Evolutionary conservation across 2,113 vertebrate genomes (phyloP), one percentile per base, ranked within the genome.

Genomic region (Cochlearius cochlearius): DNA sequence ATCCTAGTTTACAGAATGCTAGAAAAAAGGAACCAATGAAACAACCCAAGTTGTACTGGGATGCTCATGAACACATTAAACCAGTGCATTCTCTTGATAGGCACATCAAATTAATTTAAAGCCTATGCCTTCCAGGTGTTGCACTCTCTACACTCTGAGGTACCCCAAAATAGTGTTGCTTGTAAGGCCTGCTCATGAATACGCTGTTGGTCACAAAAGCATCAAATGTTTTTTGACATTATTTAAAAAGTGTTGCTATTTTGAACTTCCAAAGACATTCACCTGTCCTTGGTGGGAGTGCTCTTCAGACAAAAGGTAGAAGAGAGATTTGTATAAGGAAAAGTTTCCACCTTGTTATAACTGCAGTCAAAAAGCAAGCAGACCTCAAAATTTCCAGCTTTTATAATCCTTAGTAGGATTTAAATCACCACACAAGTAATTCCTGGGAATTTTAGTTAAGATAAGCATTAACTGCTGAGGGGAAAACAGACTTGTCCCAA

Each of bases 231-330:
- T 85, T 63, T 14, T 43, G 3, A 39, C 52, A 47, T 73, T 9
- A 58, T 36, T 52, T 20, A 26, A 38, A 21, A 63, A 41, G 0
- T 1, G 0, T 15, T 38, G 12, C 14, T 20, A 36, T 34, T 72
- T 21, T 47, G 26, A 75, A 74, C 63, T 91, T 86, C 76, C 22
- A 25, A 71, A 88, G 53, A 49, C 45, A 34, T 78, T 38, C 39
- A 63, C 12, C 36, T 67, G 45, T 67, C 11, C 39, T 67, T 64
- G 25, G 10, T 15, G 36, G 34, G 18, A 8, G 4, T 7, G 49
- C 23, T 71, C 59, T 75, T 69, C 69, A 78, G 39, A 17, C 26
- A 66, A 79, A 91, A 82, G 25, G 13, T 13, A 84, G 20, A 78
- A 69, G 12, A 20, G 10, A 11, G 49, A 74, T 39, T 59, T 84